Percentiles rank a stretch among this genome's conserved stretches.
phyloP scores from a whole-genome alignment of 2,113 vertebrate genomes.

The Stegostoma tigrinum region DNA sequence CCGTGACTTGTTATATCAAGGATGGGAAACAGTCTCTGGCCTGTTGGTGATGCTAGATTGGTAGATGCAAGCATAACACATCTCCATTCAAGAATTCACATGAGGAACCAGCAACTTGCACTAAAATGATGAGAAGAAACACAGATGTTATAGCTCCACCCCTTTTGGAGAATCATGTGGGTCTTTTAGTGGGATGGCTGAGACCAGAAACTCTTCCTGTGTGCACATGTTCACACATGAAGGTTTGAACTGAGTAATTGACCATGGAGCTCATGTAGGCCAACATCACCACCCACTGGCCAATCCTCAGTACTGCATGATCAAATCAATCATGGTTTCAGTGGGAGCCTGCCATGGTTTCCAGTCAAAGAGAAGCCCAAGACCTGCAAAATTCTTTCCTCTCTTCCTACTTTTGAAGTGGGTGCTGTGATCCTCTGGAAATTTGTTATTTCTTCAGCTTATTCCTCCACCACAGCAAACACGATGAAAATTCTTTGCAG shows the following conservation, averaged over 20 bases:
- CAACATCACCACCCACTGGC: conserved; percentile 19
- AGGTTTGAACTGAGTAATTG: no score
- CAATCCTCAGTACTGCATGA: not conserved
- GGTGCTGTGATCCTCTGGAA: not conserved
- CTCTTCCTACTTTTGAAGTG: not conserved
- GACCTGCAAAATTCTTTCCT: not conserved
- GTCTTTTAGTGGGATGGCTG: not conserved
- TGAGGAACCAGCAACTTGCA: not conserved
- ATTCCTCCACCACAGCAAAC: not conserved
- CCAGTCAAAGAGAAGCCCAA: not conserved
- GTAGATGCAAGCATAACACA: not conserved
- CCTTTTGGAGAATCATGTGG: not conserved
- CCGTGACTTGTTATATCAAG: no score
- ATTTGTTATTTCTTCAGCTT: not conserved
- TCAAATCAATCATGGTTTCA: no score
- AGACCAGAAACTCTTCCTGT: not conserved
- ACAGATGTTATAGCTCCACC: not conserved
- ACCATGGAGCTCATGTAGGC: not conserved
- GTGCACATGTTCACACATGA: not conserved
- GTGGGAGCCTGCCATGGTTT: not conserved
- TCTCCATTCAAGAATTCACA: not conserved
- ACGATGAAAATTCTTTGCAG: not conserved
- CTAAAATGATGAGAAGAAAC: not conserved
- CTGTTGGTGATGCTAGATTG: not conserved
- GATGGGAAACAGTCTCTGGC: not conserved